Evolutionary conservation across 1,140 invertebrate species (phyloP), one percentile per base, ranked within the genome.

Genomic region (Macrobrachium rosenbergii): DNA sequence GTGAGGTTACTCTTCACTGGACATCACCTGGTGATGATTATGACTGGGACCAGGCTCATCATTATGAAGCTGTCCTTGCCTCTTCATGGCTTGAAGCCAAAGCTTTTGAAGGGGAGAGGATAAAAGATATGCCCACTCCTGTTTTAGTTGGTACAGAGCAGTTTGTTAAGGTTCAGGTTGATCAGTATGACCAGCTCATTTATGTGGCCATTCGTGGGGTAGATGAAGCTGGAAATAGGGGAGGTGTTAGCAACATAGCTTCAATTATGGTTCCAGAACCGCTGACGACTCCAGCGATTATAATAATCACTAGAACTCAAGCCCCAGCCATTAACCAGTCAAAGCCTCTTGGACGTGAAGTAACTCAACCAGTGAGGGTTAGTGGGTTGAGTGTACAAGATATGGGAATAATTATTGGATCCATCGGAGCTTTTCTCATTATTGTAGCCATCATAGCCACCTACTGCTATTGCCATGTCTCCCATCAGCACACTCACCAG

Each of bases 191-290:
- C 14, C 45, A 79, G 86, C 37, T 76, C 28, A 43, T 28, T 28
- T 94, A 92, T 88, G 92, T 94, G 87, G 92, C 93, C 21, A 90
- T 95, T 5, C 90, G 93, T 45, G 93, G 93, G 0, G 92, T 93
- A 72, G 92, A 92, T 82, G 89, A 90, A 14, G 83, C 79, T n/a
- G 91, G 91, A 19, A 91, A 92, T 62, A 90, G 91, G 12, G 93
- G 93, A 2, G 92, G 93, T 11, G 90, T 93, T 23, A 94, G 94
- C 0, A 95, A 95, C 90, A 93, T 93, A 90, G 93, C 93, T 8
- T 90, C 92, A 28, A 91, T 94, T 45, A 91, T 92, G 43, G 92
- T 94, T 7, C 93, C 93, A 2, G 69, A 88, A 45, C 89, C 89
- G 14, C 89, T 88, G 7, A 90, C 88, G 19, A 90, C 90, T 28